Evolutionary conservation across 2,888 invertebrate species (phyloP).

Genomic region (Sinodicranocentrus sp.): DNA sequence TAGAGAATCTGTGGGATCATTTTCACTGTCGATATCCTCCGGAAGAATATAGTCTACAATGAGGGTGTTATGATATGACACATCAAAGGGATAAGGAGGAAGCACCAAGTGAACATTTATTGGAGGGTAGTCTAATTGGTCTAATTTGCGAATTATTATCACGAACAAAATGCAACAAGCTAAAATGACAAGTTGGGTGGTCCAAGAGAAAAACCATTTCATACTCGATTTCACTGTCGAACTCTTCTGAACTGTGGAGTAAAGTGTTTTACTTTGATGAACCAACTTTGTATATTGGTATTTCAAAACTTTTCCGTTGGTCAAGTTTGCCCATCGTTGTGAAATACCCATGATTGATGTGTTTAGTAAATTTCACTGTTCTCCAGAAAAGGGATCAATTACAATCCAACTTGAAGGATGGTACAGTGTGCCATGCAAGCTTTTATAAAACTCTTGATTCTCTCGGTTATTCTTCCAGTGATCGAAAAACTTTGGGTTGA

Average conservation of each 20-base stretch:
- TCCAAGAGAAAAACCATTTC: background rate
- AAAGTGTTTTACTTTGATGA: no score
- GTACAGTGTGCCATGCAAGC: constrained; percentile 18
- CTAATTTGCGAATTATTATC: background rate
- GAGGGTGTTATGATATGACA: constrained; percentile 7
- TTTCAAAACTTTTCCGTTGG: no score
- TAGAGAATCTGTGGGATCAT: background rate
- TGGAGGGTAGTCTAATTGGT: background rate
- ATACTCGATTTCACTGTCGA: background rate
- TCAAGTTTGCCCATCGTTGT: no score
- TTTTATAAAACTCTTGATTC: background rate
- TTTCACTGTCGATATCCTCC: background rate
- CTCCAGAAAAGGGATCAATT: constrained; percentile 30
- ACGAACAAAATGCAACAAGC: background rate
- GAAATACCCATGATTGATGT: no score
- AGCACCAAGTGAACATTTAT: background rate
- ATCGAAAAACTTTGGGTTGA: constrained; percentile 21
- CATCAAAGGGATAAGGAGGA: background rate
- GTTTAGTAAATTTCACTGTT: background rate
- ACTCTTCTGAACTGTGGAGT: background rate
- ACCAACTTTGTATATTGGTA: no score
- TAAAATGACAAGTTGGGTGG: background rate
- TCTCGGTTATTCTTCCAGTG: background rate
- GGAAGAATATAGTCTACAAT: background rate
- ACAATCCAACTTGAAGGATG: constrained; percentile 32